Evolutionary conservation across 2,797 vertebrate genomes (phyloP).

Genomic region (Acridotheres tristis): DNA sequence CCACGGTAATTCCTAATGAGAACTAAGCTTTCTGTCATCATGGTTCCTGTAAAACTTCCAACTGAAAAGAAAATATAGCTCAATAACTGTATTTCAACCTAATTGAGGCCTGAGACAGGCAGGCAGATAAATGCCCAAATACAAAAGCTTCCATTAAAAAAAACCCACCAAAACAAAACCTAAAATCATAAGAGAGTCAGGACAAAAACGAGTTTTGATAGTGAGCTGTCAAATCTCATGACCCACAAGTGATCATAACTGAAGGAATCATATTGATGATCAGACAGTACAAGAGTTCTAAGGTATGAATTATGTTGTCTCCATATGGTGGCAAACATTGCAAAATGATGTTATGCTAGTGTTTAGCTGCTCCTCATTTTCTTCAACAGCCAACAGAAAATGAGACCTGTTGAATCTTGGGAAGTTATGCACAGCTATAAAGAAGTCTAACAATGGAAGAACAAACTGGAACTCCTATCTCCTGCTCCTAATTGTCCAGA

Average conservation of each 20-base stretch:
- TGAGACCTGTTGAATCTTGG: not conserved
- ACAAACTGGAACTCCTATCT: not conserved
- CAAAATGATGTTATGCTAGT: not conserved
- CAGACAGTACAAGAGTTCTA: not conserved
- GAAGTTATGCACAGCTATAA: not conserved
- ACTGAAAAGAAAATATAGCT: not conserved
- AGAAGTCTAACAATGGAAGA: not conserved
- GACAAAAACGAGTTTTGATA: not conserved
- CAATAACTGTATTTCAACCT: not conserved
- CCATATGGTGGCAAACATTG: not conserved
- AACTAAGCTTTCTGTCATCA: conserved; percentile 1
- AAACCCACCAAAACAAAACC: not conserved
- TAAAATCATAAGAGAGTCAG: not conserved
- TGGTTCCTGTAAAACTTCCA: not conserved
- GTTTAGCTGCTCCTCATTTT: not conserved
- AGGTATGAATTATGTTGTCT: not conserved
- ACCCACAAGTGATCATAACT: not conserved
- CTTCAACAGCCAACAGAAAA: not conserved
- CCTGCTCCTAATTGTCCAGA: not conserved
- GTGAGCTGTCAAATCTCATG: not conserved
- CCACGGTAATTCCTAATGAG: not conserved
- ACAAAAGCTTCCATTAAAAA: not conserved
- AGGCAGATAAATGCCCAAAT: not conserved
- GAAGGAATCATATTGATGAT: not conserved
- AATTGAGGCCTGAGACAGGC: not conserved